Evolutionary conservation across 2,888 invertebrate genomes (phyloP).

Genomic region (Cerastoderma edule): DNA sequence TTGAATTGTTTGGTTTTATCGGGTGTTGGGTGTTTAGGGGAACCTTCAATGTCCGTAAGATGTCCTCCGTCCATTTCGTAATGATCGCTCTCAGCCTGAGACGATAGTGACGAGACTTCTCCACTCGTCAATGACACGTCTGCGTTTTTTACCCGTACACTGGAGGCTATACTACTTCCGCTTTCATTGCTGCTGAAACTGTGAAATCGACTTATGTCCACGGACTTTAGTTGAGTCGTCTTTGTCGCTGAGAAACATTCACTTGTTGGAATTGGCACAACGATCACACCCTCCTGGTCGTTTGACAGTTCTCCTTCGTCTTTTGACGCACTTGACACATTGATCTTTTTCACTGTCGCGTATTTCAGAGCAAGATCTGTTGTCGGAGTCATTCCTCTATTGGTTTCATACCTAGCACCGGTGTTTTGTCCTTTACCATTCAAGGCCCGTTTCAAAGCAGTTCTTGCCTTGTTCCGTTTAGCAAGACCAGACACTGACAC

Average conservation of each 20-base stretch:
- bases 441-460: slow-evolving; percentile 66
- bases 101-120: slow-evolving; percentile 72
- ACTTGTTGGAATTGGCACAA: slow-evolving; percentile 51
- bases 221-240: slow-evolving; percentile 25
- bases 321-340: slow-evolving; percentile 29
- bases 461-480: slow-evolving; percentile 68
- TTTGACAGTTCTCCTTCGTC: slow-evolving; percentile 1
- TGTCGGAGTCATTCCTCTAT: slow-evolving; percentile 34
- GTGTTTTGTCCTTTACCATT: slow-evolving; percentile 44
- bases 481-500: slow-evolving; percentile 34
- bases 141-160: slow-evolving; percentile 40
- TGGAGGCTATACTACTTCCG: slow-evolving; percentile 61
- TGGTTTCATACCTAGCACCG: slow-evolving; percentile 16
- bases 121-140: slow-evolving; percentile 73
- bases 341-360: slow-evolving; percentile 65
- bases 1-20: slow-evolving; percentile 22
- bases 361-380: slow-evolving; percentile 64
- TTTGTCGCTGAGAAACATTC: slow-evolving; percentile 56
- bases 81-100: slow-evolving; percentile 69
- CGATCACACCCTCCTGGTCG: slow-evolving; percentile 29
- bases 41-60: slow-evolving; percentile 57
- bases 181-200: slow-evolving; percentile 74
- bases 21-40: slow-evolving; percentile 13
- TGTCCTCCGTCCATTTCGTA: slow-evolving; percentile 64
- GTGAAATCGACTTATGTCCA: slow-evolving; percentile 53